Evolutionary conservation across 1,140 invertebrate genomes (phyloP).

Genomic region (Ericerus pela): DNA sequence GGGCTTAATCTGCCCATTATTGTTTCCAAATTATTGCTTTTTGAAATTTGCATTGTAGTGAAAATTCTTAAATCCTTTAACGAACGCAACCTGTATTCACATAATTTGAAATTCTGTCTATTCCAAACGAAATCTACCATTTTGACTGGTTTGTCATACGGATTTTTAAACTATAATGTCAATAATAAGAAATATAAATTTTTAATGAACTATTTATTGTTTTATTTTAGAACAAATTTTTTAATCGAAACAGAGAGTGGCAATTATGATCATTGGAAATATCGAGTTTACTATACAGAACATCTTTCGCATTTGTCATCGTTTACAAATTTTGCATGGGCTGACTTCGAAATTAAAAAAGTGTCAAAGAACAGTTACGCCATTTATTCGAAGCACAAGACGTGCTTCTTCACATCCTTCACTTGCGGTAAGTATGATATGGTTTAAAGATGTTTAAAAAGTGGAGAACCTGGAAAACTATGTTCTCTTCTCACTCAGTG

Average conservation of each 20-base stretch:
- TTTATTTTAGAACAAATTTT: slow-evolving; percentile 40
- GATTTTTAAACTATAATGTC: slow-evolving; percentile 15
- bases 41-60: too few relatives aligned
- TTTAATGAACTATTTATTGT: not conserved
- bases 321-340: slow-evolving; percentile 39
- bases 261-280: slow-evolving; percentile 51
- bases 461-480: too few relatives aligned
- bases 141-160: too few relatives aligned
- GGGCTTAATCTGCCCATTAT: too few relatives aligned
- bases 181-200: not conserved
- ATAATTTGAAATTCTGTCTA: slow-evolving; percentile 12
- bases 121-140: not conserved
- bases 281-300: slow-evolving; percentile 48
- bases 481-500: slow-evolving; percentile 34
- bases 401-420: slow-evolving; percentile 41
- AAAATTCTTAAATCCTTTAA: slow-evolving; percentile 4
- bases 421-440: slow-evolving; percentile 41
- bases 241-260: slow-evolving; percentile 43
- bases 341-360: slow-evolving; percentile 40
- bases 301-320: slow-evolving; percentile 44
- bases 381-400: slow-evolving; percentile 44
- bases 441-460: too few relatives aligned
- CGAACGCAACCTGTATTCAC: slow-evolving; percentile 16
- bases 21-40: too few relatives aligned
- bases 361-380: slow-evolving; percentile 32